These are phyloP conservation scores for Leptinotarsa haldemani DNA, from an alignment of 2,888 invertebrate species.

Conservation along the genomic window DNA sequence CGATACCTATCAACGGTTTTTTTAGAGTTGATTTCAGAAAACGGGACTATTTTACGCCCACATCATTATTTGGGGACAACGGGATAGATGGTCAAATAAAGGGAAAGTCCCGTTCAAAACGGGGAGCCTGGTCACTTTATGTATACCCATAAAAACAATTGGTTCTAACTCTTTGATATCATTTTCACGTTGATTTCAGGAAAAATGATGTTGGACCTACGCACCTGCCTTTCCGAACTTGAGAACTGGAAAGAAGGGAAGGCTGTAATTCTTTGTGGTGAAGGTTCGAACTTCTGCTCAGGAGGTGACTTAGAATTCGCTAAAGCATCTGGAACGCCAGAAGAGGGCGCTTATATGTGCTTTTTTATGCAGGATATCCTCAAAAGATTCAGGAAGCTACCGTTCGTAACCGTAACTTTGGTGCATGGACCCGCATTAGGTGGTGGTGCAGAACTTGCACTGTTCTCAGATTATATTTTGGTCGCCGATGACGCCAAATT, in stretches of 20 bases:
- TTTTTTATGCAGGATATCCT: constrained; percentile 57
- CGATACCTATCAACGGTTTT: no score
- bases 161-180: background rate
- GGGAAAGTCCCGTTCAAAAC: no score
- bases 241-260: constrained; percentile 60
- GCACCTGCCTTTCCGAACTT: constrained; percentile 53
- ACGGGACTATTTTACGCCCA: no score
- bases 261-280: constrained; percentile 56
- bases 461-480: constrained; percentile 58
- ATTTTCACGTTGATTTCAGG: constrained; percentile 49
- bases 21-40: no score
- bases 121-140: no score
- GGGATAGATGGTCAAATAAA: no score
- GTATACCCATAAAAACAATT: no score
- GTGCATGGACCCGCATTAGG: constrained; percentile 58
- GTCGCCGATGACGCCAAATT: constrained; percentile 56
- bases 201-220: constrained; percentile 60
- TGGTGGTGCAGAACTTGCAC: constrained; percentile 58
- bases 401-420: constrained; percentile 55
- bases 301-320: constrained; percentile 60
- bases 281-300: constrained; percentile 58
- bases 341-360: constrained; percentile 56
- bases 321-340: constrained; percentile 47
- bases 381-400: constrained; percentile 52
- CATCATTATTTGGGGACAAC: no score